These are phyloP conservation scores for Gonocerus acuteangulatus DNA, from an alignment of 2,888 invertebrate species.

Conservation along the genomic window DNA sequence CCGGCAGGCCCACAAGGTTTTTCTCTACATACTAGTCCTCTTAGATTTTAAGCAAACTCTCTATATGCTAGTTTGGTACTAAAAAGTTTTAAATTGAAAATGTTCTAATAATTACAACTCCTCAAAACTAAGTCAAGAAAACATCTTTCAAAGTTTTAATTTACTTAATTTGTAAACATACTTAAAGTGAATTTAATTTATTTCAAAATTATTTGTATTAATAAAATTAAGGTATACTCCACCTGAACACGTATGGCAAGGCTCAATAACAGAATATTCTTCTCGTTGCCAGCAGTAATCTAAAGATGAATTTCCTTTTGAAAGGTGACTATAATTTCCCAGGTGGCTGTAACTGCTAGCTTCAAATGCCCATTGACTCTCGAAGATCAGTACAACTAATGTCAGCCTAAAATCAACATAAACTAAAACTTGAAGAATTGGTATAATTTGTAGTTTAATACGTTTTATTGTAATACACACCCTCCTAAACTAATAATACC, in stretches of 20 bases:
- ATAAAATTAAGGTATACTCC: too few relatives aligned
- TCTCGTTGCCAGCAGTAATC: slow-evolving; percentile 63
- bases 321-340: slow-evolving; percentile 43
- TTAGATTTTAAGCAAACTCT: too few relatives aligned
- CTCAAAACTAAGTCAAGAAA: too few relatives aligned
- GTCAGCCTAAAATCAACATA: slow-evolving; percentile 58
- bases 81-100: too few relatives aligned
- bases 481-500: slow-evolving; percentile 67
- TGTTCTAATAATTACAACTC: too few relatives aligned
- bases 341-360: slow-evolving; percentile 57
- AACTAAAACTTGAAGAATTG: neutral
- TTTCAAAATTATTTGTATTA: too few relatives aligned
- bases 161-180: too few relatives aligned
- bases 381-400: slow-evolving; percentile 69
- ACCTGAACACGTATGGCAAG: slow-evolving; percentile 81
- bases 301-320: slow-evolving; percentile 61
- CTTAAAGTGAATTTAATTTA: too few relatives aligned
- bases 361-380: slow-evolving; percentile 63
- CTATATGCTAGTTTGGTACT: too few relatives aligned
- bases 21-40: too few relatives aligned
- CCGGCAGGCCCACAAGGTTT: too few relatives aligned
- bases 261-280: slow-evolving; percentile 60
- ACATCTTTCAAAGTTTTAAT: too few relatives aligned
- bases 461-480: slow-evolving; percentile 48
- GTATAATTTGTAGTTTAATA: slow-evolving; percentile 5